These are phyloP conservation scores for Labrus mixtus DNA, from an alignment of 2,113 vertebrate species.

Conservation along the genomic window DNA sequence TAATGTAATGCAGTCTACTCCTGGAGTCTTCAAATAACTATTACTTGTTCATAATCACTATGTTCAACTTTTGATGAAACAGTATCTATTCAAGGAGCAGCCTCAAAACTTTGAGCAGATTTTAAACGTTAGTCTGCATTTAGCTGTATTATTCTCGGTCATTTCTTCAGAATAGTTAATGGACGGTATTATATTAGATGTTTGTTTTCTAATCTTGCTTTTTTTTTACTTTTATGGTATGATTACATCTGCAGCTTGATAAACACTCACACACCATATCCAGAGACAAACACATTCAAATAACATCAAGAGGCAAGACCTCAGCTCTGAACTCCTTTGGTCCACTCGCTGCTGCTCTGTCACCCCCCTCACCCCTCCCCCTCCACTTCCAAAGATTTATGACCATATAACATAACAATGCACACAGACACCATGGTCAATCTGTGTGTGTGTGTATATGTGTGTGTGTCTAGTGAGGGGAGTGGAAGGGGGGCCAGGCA, in stretches of 20 bases:
- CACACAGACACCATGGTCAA: conserved; percentile 78
- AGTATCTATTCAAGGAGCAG: not conserved
- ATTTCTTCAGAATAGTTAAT: not conserved
- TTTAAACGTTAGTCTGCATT: not conserved
- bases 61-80: conserved; percentile 28
- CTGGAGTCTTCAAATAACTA: conserved; percentile 21
- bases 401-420: conserved; percentile 83
- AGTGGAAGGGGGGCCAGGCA: conserved; percentile 70
- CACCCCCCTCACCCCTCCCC: conserved; percentile 63
- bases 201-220: not conserved
- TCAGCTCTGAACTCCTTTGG: conserved; percentile 55
- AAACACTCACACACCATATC: not conserved
- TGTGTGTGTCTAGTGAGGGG: conserved; percentile 28
- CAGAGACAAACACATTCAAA: conserved; percentile 45
- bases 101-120: not conserved
- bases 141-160: not conserved
- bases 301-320: conserved; percentile 41
- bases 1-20: conserved; percentile 24
- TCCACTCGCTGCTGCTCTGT: conserved; percentile 57
- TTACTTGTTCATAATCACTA: conserved; percentile 38
- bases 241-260: not conserved
- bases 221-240: not conserved
- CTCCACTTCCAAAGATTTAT: conserved; percentile 79
- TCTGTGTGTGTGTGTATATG: conserved; percentile 36
- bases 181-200: not conserved